These are phyloP conservation scores for Phalacrocorax pelagicus DNA, from an alignment of 2,113 vertebrate species.

Conservation along the genomic window DNA sequence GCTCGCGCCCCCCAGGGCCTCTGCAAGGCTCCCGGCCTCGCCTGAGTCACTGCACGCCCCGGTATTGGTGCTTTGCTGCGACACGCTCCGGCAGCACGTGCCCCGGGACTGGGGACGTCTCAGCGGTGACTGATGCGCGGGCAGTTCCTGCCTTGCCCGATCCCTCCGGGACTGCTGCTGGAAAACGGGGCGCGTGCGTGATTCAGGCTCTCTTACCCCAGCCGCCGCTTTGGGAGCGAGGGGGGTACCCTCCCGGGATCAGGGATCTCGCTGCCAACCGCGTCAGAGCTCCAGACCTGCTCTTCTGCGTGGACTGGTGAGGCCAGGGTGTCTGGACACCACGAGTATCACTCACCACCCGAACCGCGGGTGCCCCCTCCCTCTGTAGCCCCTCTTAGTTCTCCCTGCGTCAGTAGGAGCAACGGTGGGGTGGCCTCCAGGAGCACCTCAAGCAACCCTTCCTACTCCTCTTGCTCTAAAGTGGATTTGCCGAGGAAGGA, in stretches of 20 bases:
- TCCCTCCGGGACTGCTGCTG: not conserved
- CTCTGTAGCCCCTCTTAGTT: not conserved
- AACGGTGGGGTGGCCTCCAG: not conserved
- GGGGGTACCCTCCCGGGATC: fast-evolving
- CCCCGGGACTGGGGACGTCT: not conserved
- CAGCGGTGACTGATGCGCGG: not conserved
- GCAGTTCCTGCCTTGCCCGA: conserved; percentile 11
- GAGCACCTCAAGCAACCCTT: no score
- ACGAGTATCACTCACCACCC: fast-evolving
- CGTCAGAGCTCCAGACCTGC: not conserved
- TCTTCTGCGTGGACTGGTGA: not conserved
- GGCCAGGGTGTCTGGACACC: not conserved
- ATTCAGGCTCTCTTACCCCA: not conserved
- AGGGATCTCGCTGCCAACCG: fast-evolving
- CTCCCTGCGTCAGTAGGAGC: not conserved
- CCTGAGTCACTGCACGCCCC: not conserved
- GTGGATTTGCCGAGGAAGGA: not conserved
- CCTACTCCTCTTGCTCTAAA: not conserved
- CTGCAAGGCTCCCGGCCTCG: not conserved
- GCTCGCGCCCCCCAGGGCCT: not conserved
- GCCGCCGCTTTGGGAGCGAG: fast-evolving
- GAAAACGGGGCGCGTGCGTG: fast-evolving
- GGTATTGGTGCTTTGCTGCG: fast-evolving
- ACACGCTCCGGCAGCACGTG: not conserved
- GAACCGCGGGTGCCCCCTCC: fast-evolving